phyloP scores from a whole-genome alignment of 2,113 vertebrate genomes.

The Aptenodytes patagonicus region DNA sequence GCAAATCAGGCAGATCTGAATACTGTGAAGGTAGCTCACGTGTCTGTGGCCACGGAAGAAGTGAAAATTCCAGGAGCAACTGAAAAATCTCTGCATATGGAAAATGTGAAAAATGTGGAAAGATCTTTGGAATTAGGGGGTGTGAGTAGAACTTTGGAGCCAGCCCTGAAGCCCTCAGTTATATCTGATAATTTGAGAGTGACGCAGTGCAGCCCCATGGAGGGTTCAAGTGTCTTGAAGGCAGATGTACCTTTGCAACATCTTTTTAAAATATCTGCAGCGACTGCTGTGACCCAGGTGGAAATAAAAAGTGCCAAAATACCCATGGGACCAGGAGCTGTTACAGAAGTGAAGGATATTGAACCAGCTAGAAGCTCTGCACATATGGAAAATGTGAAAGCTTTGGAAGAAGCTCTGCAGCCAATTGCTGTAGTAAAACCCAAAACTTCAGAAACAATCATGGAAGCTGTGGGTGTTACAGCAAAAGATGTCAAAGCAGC shows the following conservation, averaged over 20 bases:
- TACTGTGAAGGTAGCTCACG: neutral
- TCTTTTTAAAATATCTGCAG: neutral
- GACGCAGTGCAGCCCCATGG: accelerated
- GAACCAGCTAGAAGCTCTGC: neutral
- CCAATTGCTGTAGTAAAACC: neutral
- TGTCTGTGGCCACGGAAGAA: neutral
- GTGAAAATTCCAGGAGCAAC: constrained; percentile 13
- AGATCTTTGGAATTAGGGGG: neutral
- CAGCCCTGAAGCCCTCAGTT: neutral
- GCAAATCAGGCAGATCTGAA: neutral
- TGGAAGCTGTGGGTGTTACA: neutral
- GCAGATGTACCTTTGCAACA: neutral
- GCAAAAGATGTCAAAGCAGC: neutral
- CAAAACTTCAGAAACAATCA: neutral
- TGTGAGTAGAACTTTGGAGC: neutral
- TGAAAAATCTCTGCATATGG: neutral
- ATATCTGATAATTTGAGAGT: neutral
- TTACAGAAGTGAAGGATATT: neutral
- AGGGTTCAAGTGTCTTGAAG: neutral
- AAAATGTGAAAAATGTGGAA: neutral
- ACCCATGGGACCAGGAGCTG: neutral
- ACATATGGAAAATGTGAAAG: neutral
- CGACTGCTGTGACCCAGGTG: neutral
- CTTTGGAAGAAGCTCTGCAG: neutral
- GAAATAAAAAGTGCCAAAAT: constrained; percentile 10